These are phyloP conservation scores for Aphaenogaster floridana DNA, from an alignment of 1,140 invertebrate species.

Conservation along the genomic window DNA sequence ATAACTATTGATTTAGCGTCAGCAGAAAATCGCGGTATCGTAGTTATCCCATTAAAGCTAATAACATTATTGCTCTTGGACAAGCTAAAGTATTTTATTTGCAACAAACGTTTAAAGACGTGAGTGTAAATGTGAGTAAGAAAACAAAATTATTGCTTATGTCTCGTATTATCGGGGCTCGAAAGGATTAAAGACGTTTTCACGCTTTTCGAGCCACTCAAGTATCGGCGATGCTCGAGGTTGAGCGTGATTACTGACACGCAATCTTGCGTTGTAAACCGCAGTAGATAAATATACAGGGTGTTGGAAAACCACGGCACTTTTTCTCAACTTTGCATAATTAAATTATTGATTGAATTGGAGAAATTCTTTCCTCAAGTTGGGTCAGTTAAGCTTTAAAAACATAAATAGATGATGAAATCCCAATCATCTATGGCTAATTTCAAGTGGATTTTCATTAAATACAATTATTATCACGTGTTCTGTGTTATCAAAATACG, in stretches of 20 bases:
- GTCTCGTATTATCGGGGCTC: background rate
- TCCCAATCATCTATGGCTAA: background rate
- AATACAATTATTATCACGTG: background rate
- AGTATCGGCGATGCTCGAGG: constrained; percentile 19
- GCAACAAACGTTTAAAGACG: background rate
- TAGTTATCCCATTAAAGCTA: background rate
- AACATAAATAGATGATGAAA: background rate
- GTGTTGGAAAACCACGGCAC: background rate
- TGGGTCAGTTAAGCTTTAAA: background rate
- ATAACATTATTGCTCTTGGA: background rate
- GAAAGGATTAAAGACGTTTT: constrained; percentile 30
- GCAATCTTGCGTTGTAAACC: constrained; percentile 3
- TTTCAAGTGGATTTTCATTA: background rate
- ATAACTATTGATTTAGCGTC: background rate
- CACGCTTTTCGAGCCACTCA: constrained; percentile 15
- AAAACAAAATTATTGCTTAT: constrained; percentile 24
- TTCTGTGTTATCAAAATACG: background rate
- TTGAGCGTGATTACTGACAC: constrained; percentile 16
- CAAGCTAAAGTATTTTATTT: background rate
- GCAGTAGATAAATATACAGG: constrained; percentile 5
- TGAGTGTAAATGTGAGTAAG: background rate
- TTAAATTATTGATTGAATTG: background rate
- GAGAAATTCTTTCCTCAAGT: background rate
- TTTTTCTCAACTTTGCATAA: background rate
- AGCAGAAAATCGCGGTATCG: background rate